A percentile compares a stretch with the other conserved stretches of the same genome.
Evolutionary conservation across 1,140 invertebrate species (phyloP).

Genomic region (Dendrolimus punctatus): DNA sequence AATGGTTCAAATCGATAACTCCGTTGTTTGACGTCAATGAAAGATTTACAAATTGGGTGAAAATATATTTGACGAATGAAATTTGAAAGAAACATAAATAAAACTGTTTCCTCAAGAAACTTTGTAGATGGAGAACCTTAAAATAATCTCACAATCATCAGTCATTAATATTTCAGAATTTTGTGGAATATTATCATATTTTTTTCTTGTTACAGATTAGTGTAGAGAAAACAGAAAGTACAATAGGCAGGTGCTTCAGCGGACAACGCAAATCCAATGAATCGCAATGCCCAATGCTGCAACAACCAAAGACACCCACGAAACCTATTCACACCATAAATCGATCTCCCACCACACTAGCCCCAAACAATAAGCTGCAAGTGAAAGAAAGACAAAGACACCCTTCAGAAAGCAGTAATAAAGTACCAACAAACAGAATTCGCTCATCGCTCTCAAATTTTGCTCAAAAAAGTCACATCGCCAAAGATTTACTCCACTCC

Average conservation of each 20-base stretch:
- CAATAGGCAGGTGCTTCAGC: conserved; percentile 75
- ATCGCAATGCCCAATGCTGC: conserved; percentile 82
- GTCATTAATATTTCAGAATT: not conserved
- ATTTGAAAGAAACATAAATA: no score
- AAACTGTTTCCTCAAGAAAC: no score
- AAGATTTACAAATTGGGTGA: no score
- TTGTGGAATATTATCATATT: not conserved
- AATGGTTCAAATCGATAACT: no score
- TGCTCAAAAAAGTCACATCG: conserved; percentile 64
- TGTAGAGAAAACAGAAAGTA: conserved; percentile 69
- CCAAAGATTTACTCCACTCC: conserved; percentile 61
- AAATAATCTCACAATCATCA: no score
- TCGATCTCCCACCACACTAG: conserved; percentile 43
- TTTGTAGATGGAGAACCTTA: no score
- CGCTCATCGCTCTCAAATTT: conserved; percentile 63
- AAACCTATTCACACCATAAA: conserved; percentile 63
- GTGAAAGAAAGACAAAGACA: conserved; percentile 41
- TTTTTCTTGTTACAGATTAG: conserved; percentile 77
- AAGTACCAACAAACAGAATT: conserved; percentile 58
- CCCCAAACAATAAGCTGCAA: conserved; percentile 43
- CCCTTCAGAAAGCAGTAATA: conserved; percentile 51
- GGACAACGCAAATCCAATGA: conserved; percentile 79
- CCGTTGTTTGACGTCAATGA: no score
- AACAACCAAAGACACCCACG: conserved; percentile 59
- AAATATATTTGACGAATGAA: no score